These are phyloP conservation scores for Microplitis demolitor DNA, from an alignment of 1,140 invertebrate genomes.

Conservation along the genomic window DNA sequence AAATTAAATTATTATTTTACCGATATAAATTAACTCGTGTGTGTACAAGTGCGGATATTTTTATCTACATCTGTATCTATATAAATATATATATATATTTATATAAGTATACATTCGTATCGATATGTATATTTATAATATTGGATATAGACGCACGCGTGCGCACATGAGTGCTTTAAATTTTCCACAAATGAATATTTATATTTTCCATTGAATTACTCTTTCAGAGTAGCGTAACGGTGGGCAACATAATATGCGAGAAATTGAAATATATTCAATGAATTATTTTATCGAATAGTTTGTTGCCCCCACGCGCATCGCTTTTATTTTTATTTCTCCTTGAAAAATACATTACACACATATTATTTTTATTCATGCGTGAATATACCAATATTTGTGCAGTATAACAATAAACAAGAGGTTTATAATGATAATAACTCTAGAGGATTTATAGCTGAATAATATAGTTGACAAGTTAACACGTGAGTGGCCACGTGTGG, in stretches of 20 bases:
- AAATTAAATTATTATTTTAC: constrained; percentile 64
- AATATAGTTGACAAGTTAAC: not conserved
- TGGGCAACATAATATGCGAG: constrained; percentile 53
- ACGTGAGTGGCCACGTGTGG: not conserved
- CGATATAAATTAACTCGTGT: constrained; percentile 55
- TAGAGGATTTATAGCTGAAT: no score
- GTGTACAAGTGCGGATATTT: not conserved
- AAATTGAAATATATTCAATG: constrained; percentile 61
- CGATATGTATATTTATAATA: not conserved
- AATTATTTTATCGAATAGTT: constrained; percentile 57
- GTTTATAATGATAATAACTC: no score
- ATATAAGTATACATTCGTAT: not conserved
- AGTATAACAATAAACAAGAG: no score
- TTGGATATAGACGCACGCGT: constrained; percentile 3
- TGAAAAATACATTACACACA: no score
- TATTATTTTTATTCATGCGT: no score
- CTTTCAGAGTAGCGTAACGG: constrained; percentile 47
- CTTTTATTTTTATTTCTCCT: no score
- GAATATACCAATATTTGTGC: no score
- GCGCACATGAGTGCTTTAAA: constrained; percentile 48
- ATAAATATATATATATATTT: constrained; percentile 12
- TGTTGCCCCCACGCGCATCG: no score
- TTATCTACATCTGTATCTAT: no score
- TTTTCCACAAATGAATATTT: constrained; percentile 62
- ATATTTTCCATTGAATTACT: constrained; percentile 63